Evolutionary conservation across 1,140 invertebrate species (phyloP).

Genomic region (Penaeus indicus): DNA sequence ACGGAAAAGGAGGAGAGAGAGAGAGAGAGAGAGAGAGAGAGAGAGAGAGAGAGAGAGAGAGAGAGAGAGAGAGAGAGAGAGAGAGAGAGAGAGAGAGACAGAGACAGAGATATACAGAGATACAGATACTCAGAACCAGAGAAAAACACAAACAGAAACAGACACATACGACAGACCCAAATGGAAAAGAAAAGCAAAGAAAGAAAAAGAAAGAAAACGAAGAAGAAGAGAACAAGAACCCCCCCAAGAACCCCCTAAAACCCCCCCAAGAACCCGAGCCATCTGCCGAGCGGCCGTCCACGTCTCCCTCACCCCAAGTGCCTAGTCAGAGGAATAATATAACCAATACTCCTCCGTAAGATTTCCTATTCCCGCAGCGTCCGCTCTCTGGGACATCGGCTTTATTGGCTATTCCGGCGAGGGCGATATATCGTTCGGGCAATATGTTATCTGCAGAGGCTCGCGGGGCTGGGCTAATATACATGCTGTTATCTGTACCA

Average conservation of each 20-base stretch:
- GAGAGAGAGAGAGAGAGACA: not conserved
- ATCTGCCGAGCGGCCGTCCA: no score
- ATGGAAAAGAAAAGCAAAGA: no score
- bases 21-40: not conserved
- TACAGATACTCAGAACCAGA: not conserved
- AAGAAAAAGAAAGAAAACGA: no score
- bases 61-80: not conserved
- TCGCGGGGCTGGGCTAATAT: not conserved
- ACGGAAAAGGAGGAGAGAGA: not conserved
- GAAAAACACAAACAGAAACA: no score
- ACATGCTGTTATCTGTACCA: slow-evolving; percentile 27
- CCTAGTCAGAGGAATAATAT: not conserved
- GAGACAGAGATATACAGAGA: not conserved
- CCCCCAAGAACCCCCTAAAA: no score
- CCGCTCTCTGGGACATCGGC: not conserved
- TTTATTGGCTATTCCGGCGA: not conserved
- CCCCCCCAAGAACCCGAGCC: no score
- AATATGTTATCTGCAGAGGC: slow-evolving; percentile 25
- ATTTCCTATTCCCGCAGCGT: slow-evolving; percentile 8
- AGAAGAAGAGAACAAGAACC: no score
- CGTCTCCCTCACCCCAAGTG: no score
- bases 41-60: not conserved
- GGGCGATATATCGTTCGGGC: slow-evolving; percentile 2
- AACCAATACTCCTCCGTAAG: not conserved
- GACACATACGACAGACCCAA: no score